Base-by-base conservation (phyloP, 2,888 invertebrate species). In the Sycophila texana region DNA sequence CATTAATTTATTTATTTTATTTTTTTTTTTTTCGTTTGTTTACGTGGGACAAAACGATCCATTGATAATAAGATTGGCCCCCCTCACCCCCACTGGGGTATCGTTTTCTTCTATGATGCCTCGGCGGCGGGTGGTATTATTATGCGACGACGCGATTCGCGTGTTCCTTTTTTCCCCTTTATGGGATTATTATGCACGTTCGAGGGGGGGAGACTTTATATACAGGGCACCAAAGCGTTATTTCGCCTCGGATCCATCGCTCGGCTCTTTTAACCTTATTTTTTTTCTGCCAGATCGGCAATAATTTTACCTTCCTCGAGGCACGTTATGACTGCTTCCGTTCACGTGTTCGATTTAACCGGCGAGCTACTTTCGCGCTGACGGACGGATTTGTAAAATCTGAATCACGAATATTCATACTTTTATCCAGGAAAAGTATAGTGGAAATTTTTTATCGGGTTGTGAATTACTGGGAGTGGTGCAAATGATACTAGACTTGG, bases 181-280 rank as follows among this genome's bases (percentile, higher is more conserved):
- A 73, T 73, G 20, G 63, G 70, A 76, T 63, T 71, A 65, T 76
- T 76, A 65, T 71, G 70, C 53, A 26, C 57, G 20, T 65, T 65
- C 39, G 57, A 65, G 53, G 13, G 26, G 53, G 13, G 26, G 30
- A 26, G 73, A 63, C 13, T 63, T 73, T 73, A 55, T 55, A 63
- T 4, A 63, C 39, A 63, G 22, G 16, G 53, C n/a, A 22, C 18
- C 68, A 22, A 55, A 39, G 70, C 70, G 63, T 71, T 63, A 76
- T 76, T 76, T 70, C 61, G 26, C 49, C 18, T 61, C 39, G 57
- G n/a, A 30, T 61, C 30, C 22, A 30, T 72, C 30, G 4, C 13
- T 1, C 12, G 18, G 14, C 53, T 63, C 61, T 61, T 72, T 61
- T 51, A 7, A 16, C 63, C 60, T 61, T 53, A 73, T 30, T 53